Percentiles rank a stretch among this genome's conserved stretches.
Evolutionary conservation across 2,888 invertebrate genomes (phyloP).

Genomic region (Mamestra brassicae): DNA sequence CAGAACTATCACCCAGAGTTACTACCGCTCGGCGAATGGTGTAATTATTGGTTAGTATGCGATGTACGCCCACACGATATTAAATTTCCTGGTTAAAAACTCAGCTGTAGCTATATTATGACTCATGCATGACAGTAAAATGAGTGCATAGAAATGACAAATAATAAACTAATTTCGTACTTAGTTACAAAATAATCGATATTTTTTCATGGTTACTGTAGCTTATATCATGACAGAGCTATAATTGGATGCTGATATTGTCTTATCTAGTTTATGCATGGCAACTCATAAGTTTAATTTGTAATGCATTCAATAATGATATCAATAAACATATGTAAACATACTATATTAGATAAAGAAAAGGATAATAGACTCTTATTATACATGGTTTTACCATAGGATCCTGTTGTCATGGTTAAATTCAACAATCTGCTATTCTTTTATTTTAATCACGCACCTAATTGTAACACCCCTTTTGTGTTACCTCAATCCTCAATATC

Average conservation of each 20-base stretch:
- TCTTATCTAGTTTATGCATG: slow-evolving; percentile 9
- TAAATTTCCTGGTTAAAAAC: slow-evolving; percentile 40
- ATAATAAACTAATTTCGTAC: slow-evolving; percentile 28
- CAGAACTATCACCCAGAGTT: slow-evolving; percentile 98
- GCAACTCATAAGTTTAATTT: background rate
- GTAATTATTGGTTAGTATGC: slow-evolving; percentile 95
- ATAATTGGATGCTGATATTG: slow-evolving; percentile 23
- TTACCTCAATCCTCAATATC: too few species aligned
- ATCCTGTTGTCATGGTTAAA: background rate
- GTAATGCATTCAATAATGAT: background rate
- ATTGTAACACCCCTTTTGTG: too few species aligned
- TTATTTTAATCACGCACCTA: too few species aligned
- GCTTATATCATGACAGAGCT: background rate
- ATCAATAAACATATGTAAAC: background rate
- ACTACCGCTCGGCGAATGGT: slow-evolving; percentile 99
- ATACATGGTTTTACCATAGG: background rate
- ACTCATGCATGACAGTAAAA: slow-evolving; percentile 45
- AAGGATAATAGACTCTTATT: too few species aligned
- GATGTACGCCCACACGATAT: slow-evolving; percentile 57
- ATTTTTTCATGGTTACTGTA: slow-evolving; percentile 41
- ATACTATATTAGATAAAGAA: background rate
- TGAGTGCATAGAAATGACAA: slow-evolving; percentile 14
- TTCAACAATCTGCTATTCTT: background rate
- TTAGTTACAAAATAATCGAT: slow-evolving; percentile 48
- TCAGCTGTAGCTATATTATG: slow-evolving; percentile 29